A percentile compares a stretch with the other conserved stretches of the same genome.
Conservation (phyloP, 2,113 vertebrate genomes). For the Lepus timidus region DNA sequence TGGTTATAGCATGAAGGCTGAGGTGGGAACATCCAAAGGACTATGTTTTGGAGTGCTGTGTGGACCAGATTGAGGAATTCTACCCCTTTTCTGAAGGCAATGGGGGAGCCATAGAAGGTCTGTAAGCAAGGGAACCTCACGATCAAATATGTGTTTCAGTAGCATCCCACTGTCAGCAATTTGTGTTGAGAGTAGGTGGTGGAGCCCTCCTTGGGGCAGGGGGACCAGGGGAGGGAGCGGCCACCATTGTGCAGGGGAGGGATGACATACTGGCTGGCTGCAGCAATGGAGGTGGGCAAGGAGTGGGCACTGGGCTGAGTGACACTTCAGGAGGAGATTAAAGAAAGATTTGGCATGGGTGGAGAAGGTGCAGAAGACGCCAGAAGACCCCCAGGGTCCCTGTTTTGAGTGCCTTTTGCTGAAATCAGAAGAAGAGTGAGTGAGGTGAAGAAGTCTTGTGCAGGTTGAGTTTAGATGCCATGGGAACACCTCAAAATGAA, state of each 20-base stretch:
- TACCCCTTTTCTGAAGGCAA: not conserved
- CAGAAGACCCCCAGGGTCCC: not conserved
- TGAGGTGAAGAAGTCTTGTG: not conserved
- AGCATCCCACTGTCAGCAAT: not conserved
- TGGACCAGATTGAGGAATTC: not conserved
- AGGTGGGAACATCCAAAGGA: not conserved
- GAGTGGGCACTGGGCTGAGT: fast-evolving
- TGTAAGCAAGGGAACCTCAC: not conserved
- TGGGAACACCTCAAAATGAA: not conserved
- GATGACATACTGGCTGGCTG: not conserved
- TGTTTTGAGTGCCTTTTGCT: not conserved
- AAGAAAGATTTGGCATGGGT: no score
- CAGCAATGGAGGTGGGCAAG: not conserved
- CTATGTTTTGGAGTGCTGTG: not conserved
- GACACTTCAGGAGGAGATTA: not conserved
- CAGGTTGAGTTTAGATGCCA: not conserved
- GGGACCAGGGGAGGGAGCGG: no score
- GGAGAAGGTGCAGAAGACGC: not conserved
- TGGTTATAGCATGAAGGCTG: not conserved
- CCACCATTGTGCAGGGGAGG: not conserved
- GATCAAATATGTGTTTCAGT: not conserved
- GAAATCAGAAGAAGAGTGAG: not conserved
- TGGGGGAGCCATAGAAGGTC: not conserved
- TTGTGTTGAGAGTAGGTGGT: not conserved
- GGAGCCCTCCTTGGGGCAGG: not conserved